Conservation (phyloP, 2,797 vertebrate genomes). For the Dryobates pubescens region DNA sequence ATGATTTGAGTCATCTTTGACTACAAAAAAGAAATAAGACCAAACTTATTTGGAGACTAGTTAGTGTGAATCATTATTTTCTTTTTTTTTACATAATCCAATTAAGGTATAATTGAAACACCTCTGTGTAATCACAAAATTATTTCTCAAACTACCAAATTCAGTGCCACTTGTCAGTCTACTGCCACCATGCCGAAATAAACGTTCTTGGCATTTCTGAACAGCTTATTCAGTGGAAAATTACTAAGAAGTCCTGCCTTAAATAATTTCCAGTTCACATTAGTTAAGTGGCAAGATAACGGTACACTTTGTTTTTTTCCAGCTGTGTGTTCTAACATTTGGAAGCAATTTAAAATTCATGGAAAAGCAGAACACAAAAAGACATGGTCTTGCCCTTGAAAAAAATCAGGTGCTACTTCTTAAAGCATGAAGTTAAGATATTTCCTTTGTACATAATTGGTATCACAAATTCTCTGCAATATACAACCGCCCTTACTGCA, state of each 20-base stretch:
- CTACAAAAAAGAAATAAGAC: slow-evolving; percentile 61
- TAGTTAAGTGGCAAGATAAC: not conserved
- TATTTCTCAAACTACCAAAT: not conserved
- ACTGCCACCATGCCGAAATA: not conserved
- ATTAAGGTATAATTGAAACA: not conserved
- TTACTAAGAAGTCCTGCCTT: not conserved
- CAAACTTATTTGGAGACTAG: not conserved
- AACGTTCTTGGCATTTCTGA: not conserved
- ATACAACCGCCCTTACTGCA: not conserved
- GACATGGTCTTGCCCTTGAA: not conserved
- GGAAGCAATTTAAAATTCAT: not conserved
- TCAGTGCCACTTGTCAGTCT: not conserved
- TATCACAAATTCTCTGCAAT: not conserved
- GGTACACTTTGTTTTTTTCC: not conserved
- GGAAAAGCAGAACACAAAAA: not conserved
- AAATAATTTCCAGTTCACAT: not conserved
- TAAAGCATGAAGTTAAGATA: not conserved
- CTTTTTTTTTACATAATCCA: not conserved
- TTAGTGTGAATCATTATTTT: not conserved
- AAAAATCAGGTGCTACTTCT: not conserved
- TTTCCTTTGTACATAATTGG: not conserved
- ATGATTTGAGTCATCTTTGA: slow-evolving; percentile 84
- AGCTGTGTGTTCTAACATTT: not conserved
- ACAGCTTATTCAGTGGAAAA: not conserved
- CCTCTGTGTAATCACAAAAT: not conserved